Conservation (phyloP, 1,140 invertebrate genomes). For the Drosophila bocqueti region DNA sequence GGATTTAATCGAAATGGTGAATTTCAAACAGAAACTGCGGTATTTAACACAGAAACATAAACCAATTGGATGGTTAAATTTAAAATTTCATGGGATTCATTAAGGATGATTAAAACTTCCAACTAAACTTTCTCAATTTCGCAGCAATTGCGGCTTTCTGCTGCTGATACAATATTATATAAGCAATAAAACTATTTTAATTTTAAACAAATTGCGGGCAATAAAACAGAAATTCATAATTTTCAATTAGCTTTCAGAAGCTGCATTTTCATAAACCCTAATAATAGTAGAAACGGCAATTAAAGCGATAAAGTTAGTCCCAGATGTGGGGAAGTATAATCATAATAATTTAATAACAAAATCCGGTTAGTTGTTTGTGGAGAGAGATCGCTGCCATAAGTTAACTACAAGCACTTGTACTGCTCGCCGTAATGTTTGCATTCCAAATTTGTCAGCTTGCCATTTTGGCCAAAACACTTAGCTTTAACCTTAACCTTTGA, state of each 20-base stretch:
- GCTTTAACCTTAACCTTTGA: slow-evolving; percentile 75
- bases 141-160: neutral
- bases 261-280: neutral
- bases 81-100: slow-evolving; percentile 4
- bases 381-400: slow-evolving; percentile 22
- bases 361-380: slow-evolving; percentile 13
- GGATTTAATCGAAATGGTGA: slow-evolving; percentile 12
- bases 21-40: neutral
- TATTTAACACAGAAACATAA: neutral
- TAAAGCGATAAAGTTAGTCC: neutral
- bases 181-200: neutral
- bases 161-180: neutral
- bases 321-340: slow-evolving; percentile 16
- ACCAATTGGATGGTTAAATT: neutral
- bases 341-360: slow-evolving; percentile 36
- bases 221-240: slow-evolving; percentile 1
- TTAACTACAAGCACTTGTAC: slow-evolving; percentile 10
- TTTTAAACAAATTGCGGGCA: neutral
- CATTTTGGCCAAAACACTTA: slow-evolving; percentile 67
- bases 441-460: slow-evolving; percentile 44
- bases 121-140: neutral
- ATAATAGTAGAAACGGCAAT: slow-evolving; percentile 13
- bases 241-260: neutral
- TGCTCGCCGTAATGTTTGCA: slow-evolving; percentile 22
- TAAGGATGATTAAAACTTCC: neutral